These are phyloP conservation scores for Danaus chrysippus DNA, from an alignment of 2,888 invertebrate species.

Conservation along the genomic window DNA sequence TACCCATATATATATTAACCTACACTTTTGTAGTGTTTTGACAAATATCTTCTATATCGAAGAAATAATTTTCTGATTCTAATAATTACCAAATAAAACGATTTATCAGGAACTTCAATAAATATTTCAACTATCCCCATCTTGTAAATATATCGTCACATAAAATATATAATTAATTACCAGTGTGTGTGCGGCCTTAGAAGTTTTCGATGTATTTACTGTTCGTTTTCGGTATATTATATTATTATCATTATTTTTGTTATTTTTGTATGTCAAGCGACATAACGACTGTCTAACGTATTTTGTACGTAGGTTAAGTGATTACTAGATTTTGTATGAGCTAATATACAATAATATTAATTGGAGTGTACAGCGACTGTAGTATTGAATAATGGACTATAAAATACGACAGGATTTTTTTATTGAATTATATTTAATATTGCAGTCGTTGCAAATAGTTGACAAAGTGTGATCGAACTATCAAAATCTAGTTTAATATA, in stretches of 20 bases:
- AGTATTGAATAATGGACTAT: neutral
- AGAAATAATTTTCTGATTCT: too few relatives aligned
- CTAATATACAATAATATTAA: constrained; percentile 65
- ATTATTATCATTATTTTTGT: constrained; percentile 34
- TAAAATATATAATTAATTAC: constrained; percentile 12
- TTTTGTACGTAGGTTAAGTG: constrained; percentile 54
- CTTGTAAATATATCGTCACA: constrained; percentile 40
- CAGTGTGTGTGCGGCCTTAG: constrained; percentile 43
- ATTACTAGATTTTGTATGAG: constrained; percentile 74
- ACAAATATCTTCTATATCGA: too few relatives aligned
- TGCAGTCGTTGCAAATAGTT: neutral
- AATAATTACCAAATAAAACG: too few relatives aligned
- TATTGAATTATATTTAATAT: neutral
- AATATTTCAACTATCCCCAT: constrained; percentile 15
- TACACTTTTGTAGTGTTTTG: too few relatives aligned
- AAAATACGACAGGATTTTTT: too few relatives aligned
- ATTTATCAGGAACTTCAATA: too few relatives aligned
- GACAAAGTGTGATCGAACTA: neutral
- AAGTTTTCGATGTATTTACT: constrained; percentile 66
- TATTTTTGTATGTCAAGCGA: constrained; percentile 40
- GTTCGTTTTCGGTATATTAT: constrained; percentile 15
- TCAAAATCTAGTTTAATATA: too few relatives aligned
- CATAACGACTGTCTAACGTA: constrained; percentile 58
- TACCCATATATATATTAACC: too few relatives aligned
- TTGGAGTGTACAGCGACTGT: constrained; percentile 35